phyloP scores from a whole-genome alignment of 2,888 invertebrate species.

The Coleophora flavipennella region DNA sequence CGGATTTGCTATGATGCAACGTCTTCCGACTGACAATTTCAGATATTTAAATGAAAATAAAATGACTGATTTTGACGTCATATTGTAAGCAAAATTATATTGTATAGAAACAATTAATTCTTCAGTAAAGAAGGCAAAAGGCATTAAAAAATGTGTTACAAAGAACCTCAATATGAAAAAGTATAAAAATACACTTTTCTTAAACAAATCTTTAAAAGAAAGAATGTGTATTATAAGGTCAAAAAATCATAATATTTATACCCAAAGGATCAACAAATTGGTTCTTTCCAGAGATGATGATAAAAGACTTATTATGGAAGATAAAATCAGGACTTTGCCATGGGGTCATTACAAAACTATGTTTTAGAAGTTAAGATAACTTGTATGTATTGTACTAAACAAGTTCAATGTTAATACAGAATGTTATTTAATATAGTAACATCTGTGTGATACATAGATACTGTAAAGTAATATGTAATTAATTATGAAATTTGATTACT shows the following conservation, averaged over 20 bases:
- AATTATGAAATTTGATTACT: too few species aligned
- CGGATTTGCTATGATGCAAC: slow-evolving; percentile 1
- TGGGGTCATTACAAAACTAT: slow-evolving; percentile 4
- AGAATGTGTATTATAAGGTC: slow-evolving; percentile 6
- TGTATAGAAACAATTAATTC: slow-evolving; percentile 2
- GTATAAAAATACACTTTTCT: not conserved
- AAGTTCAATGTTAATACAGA: too few species aligned
- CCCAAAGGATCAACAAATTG: slow-evolving; percentile 3
- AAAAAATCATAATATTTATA: slow-evolving; percentile 5
- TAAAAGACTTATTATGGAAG: slow-evolving; percentile 5
- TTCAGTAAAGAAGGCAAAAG: slow-evolving; percentile 7
- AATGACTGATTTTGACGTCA: not conserved
- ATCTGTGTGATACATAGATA: too few species aligned
- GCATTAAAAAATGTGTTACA: slow-evolving; percentile 1
- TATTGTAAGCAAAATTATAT: slow-evolving; percentile 11
- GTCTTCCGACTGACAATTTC: not conserved
- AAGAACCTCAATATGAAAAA: not conserved
- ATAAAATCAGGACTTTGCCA: too few species aligned
- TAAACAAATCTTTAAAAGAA: not conserved
- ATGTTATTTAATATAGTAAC: too few species aligned
- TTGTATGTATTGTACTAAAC: too few species aligned
- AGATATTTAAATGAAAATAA: not conserved
- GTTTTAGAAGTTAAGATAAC: not conserved
- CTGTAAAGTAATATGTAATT: too few species aligned
- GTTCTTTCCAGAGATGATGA: slow-evolving; percentile 11